Base-by-base conservation (phyloP, 2,888 invertebrate genomes). In the Cheilosia urbana region DNA sequence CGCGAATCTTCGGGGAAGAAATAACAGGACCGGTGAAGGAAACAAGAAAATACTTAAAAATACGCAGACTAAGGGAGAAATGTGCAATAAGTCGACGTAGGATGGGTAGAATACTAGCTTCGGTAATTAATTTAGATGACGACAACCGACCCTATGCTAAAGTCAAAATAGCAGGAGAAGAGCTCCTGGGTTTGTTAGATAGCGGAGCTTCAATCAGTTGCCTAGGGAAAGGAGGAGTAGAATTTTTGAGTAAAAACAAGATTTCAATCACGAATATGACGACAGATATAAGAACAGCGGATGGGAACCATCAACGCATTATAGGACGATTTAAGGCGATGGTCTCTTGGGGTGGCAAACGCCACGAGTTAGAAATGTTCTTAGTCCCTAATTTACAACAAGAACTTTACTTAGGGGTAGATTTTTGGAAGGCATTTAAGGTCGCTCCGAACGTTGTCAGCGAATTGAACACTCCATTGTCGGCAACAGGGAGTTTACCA, bases 101-200 rank as follows among this genome's bases (percentile, higher is more conserved):
- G 7, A n/a, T 17, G 40, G 19, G n/a, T 63, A 24, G 53, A 53
- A 30, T 34, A 30, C 15, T 42, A 4, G 19, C 66, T 4, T 5
- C 51, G 0, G 11, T 66, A 53, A 37, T 19, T 6, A 51, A 7
- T 1, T 40, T 13, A 27, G 27, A 27, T 37, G 37, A 66, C 66
- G 66, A 66, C 2, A 51, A 51, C 37, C 24, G 40, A 13, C 66
- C 66, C 21, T 66, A 66, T 11, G 51, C 66, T 2, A 66, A 49
- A 49, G 63, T 49, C 5, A 42, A n/a, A 15, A 15, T 24, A n/a
- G 21, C 17, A 19, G 62, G 45, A 2, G 63, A 49, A 27, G 24
- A 53, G 13, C 51, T 47, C 2, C 3, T 27, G 9, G 47, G 63
- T 11, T 49, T 63, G 17, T 34, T 47, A 17, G 63, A 63, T 49